Conservation (phyloP, 2,888 invertebrate species). For the Drosophila yooni region DNA sequence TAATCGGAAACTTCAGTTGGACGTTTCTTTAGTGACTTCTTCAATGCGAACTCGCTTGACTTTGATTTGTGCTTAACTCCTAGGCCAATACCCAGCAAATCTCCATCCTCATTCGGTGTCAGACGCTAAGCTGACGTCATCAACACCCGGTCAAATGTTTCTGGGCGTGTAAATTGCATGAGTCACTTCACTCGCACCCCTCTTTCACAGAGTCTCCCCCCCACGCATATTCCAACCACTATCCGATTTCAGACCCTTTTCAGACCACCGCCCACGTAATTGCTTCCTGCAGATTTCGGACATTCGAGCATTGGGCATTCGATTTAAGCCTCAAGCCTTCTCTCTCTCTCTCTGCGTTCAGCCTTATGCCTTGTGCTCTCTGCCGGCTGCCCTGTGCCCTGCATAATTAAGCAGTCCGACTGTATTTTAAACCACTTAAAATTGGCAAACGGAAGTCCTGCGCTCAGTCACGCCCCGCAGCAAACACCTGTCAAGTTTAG, state of each 20-base stretch:
- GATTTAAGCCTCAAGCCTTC: slow-evolving; percentile 11
- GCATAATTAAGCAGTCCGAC: slow-evolving; percentile 61
- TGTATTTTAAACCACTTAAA: slow-evolving; percentile 71
- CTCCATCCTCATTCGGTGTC: neutral
- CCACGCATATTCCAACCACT: slow-evolving; percentile 56
- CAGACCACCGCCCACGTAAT: slow-evolving; percentile 70
- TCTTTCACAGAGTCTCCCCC: slow-evolving; percentile 15
- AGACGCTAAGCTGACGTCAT: slow-evolving; percentile 69
- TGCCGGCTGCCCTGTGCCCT: slow-evolving; percentile 33
- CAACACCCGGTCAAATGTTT: slow-evolving; percentile 52
- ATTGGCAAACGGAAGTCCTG: slow-evolving; percentile 69
- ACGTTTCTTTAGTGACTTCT: slow-evolving; percentile 39
- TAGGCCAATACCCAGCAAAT: slow-evolving; percentile 10
- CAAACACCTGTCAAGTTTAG: slow-evolving; percentile 74
- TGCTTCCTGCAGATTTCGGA: slow-evolving; percentile 75
- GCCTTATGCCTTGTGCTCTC: slow-evolving; percentile 8
- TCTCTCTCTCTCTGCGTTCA: neutral
- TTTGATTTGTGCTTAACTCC: slow-evolving; percentile 66
- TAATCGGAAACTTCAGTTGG: slow-evolving; percentile 18
- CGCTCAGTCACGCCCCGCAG: slow-evolving; percentile 49
- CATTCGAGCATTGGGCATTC: slow-evolving; percentile 40
- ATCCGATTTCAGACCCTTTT: slow-evolving; percentile 74
- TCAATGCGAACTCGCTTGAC: slow-evolving; percentile 68
- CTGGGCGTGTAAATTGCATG: slow-evolving; percentile 58
- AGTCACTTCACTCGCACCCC: slow-evolving; percentile 66